A percentile compares a stretch with the other conserved stretches of the same genome.
phyloP scores from a whole-genome alignment of 2,888 invertebrate species.

The Rotaria macrura region DNA sequence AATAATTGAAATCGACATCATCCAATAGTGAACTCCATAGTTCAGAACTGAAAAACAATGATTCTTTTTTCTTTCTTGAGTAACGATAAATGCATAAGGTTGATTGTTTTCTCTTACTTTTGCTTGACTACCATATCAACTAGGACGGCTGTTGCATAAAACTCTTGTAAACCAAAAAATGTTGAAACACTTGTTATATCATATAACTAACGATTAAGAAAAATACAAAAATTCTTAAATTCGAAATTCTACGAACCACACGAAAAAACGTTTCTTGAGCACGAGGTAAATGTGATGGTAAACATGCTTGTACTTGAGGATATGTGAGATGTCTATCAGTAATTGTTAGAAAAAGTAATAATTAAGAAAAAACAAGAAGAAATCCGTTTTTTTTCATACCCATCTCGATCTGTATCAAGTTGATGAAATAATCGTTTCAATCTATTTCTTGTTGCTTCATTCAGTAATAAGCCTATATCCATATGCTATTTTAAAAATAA shows the following conservation, averaged over 20 bases:
- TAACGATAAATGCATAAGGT: too few relatives aligned
- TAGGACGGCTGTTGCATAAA: neutral
- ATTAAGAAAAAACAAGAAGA: too few relatives aligned
- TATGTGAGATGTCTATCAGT: conserved; percentile 7
- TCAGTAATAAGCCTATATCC: neutral
- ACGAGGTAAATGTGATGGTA: neutral
- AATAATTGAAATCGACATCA: conserved; percentile 17
- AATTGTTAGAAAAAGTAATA: too few relatives aligned
- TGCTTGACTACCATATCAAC: neutral
- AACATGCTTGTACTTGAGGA: conserved; percentile 10
- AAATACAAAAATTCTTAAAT: neutral
- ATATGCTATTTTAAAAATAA: neutral
- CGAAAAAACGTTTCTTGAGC: conserved; percentile 15
- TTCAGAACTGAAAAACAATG: neutral
- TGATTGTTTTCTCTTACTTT: neutral
- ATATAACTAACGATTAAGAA: neutral
- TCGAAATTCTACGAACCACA: neutral
- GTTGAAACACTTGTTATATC: conserved; percentile 1
- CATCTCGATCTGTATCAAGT: conserved; percentile 1
- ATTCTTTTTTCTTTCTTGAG: too few relatives aligned
- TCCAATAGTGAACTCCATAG: neutral
- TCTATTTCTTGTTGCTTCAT: neutral
- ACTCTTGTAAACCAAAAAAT: conserved; percentile 1
- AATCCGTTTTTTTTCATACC: neutral
- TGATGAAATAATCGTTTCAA: conserved; percentile 12